phyloP scores from a whole-genome alignment of 2,113 vertebrate genomes.

The Vulpes lagopus region DNA sequence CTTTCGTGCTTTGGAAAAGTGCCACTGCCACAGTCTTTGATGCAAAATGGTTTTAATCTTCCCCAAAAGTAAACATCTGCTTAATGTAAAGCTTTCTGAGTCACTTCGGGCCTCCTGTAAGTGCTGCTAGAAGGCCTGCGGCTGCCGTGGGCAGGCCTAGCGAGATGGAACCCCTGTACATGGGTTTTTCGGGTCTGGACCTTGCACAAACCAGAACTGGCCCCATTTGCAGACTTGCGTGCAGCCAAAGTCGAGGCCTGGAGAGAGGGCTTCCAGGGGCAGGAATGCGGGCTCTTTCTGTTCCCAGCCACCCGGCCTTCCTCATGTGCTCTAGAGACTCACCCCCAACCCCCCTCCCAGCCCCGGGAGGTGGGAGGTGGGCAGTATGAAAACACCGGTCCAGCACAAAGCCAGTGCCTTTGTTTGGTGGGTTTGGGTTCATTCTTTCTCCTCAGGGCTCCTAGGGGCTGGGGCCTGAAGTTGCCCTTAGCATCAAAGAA shows the following conservation, averaged over 20 bases:
- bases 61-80: slow-evolving; percentile 75
- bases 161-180: neutral
- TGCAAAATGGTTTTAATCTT: slow-evolving; percentile 72
- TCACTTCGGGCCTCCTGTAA: neutral
- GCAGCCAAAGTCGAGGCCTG: accelerated
- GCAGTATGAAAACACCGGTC: neutral
- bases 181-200: neutral
- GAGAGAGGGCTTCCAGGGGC: accelerated
- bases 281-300: accelerated
- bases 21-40: neutral
- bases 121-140: neutral
- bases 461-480: neutral
- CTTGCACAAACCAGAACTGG: neutral
- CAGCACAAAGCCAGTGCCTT: neutral
- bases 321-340: too few species aligned
- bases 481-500: neutral
- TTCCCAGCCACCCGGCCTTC: accelerated
- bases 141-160: neutral
- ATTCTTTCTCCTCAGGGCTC: neutral
- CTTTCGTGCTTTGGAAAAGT: neutral
- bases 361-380: neutral
- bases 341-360: neutral
- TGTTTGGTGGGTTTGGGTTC: neutral
- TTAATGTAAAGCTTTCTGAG: slow-evolving; percentile 67
- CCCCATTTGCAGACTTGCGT: accelerated